Base-by-base conservation (phyloP, 2,888 invertebrate species). In the Antheraea assamensis region DNA sequence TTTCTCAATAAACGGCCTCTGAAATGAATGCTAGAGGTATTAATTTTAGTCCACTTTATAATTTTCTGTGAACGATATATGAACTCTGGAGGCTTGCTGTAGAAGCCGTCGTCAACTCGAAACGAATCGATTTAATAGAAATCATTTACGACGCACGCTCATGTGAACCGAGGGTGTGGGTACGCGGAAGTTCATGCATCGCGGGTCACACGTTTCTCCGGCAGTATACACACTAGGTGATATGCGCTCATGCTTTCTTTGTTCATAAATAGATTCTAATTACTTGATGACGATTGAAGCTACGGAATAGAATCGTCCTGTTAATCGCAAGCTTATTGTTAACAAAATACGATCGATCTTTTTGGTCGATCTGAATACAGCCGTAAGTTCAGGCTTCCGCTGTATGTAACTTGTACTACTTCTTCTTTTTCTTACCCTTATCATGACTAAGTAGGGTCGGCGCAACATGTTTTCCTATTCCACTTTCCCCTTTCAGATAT, bases 171-270 rank as follows among this genome's bases (percentile, higher is more conserved):
- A 73, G 73, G 75, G 75, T 64, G 47, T 42, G 61, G 13, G 71
- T 70, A 76, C 75, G 71, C 75, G 75, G 75, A 76, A 75, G 73
- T 75, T 76, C 74, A 76, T 73, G 74, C 75, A 73, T 70, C 73
- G 64, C 19, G 71, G 75, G 64, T 72, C 72, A 72, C 72, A 58
- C 31, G 55, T 72, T 58, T 35, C 68, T 42, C 21, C 71, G 27
- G 27, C 35, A 49, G 71, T 47, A 19, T n/a, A 35, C n/a, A 61
- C 42, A 42, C 58, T 47, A 61, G 61, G 31, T 42, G 35, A 72
- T 71, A 55, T n/a, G 72, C 31, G 24, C 64, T 47, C 61, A 72
- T 24, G 30, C 72, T 72, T 72, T 64, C 68, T 68, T 68, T 72
- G 66, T 72, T 72, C 64, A 42, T 24, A 64, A 72, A 72, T 71